These are phyloP conservation scores for Bellardia pandia DNA, from an alignment of 2,888 invertebrate genomes.

Conservation along the genomic window DNA sequence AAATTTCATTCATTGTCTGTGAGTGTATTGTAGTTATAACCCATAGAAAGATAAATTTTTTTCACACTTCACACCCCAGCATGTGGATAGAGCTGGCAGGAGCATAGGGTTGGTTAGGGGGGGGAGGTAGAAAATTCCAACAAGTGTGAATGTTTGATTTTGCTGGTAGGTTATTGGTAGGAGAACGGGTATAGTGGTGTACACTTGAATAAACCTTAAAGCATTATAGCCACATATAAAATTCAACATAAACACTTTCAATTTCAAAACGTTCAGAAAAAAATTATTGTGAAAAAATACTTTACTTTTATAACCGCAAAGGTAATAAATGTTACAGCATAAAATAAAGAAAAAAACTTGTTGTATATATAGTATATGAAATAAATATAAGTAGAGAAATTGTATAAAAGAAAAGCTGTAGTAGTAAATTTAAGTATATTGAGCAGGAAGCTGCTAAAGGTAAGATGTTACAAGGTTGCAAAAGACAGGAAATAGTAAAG, in stretches of 20 bases:
- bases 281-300: constrained; percentile 44
- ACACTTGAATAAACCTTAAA: constrained; percentile 68
- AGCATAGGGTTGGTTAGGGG: neutral
- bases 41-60: constrained; percentile 64
- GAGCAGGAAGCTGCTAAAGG: constrained; percentile 36
- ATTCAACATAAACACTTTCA: constrained; percentile 71
- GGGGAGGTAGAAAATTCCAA: neutral
- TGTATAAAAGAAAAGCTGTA: constrained; percentile 3
- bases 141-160: constrained; percentile 24
- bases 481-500: constrained; percentile 27
- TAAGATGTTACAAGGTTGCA: constrained; percentile 58
- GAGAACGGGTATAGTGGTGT: neutral
- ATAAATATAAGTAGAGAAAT: constrained; percentile 35
- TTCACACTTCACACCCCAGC: constrained; percentile 57
- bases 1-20: constrained; percentile 68
- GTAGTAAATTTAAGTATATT: neutral
- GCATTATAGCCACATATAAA: constrained; percentile 63
- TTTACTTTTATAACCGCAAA: constrained; percentile 74
- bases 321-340: constrained; percentile 72
- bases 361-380: constrained; percentile 6
- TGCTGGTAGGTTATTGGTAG: neutral
- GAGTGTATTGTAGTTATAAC: constrained; percentile 50
- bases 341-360: neutral
- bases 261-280: constrained; percentile 60
- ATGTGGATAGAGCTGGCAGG: neutral